Base-by-base conservation (phyloP, 2,797 vertebrate species). In the Xiphorhynchus erythropygius region DNA sequence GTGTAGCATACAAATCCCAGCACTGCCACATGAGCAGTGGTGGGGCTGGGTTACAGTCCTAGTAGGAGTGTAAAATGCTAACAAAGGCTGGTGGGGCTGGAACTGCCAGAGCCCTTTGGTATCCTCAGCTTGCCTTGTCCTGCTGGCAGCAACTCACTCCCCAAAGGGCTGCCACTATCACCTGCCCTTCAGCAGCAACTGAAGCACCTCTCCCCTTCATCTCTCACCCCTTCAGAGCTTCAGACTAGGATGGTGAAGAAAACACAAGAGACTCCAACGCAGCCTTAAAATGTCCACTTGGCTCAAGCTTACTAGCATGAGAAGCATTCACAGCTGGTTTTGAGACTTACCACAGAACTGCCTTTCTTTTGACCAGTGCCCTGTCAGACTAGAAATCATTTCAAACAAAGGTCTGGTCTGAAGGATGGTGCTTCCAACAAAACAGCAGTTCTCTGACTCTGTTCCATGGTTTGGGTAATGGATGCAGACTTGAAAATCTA, bases 121-220 rank as follows among this genome's bases (percentile, higher is more conserved):
- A 50, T 18, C 11, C 18, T 62, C 47, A 63, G 47, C 35, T 18
- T 39, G n/a, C 30, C 46, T 62, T 0, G 1, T 50, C 52, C 23
- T n/a, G 16, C 0, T 8, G 42, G 42, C 46, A 88, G 18, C 1
- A 2, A 69, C 14, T 47, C 4, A 2, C 13, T 74, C 53, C 17
- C 18, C 27, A 35, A 55, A 69, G 13, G 65, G 24, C 30, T 1
- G 3, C 23, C 0, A 2, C 41, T 41, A 5, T 14, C 4, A 0
- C 8, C 25, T 28, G 53, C 25, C 53, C 75, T 70, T 41, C 32
- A 64, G 37, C 37, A 39, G 32, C 25, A 77, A 42, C 30, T 57
- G 35, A 33, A 65, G 24, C 17, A 55, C 21, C 22, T 55, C 30
- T 47, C 1, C 1, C 24, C 68, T 80, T 73, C 68, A 73, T 33